phyloP scores from a whole-genome alignment of 2,113 vertebrate genomes.

The Carollia perspicillata region DNA sequence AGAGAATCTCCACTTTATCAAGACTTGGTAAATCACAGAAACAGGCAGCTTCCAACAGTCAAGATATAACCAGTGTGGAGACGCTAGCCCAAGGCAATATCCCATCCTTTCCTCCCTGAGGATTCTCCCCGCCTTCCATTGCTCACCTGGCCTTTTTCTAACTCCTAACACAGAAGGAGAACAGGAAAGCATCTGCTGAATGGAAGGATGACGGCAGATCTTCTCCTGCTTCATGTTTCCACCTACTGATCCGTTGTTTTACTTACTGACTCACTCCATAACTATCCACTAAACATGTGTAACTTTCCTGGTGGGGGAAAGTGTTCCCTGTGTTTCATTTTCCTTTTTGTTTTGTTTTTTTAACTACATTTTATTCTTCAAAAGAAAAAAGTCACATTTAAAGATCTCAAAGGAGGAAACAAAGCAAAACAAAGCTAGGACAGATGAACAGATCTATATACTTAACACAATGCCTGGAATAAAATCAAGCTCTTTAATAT shows the following conservation, averaged over 20 bases:
- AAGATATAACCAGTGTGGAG: neutral
- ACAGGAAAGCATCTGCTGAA: neutral
- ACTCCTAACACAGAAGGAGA: neutral
- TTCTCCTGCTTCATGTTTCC: neutral
- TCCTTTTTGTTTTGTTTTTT: neutral
- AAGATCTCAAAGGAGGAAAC: neutral
- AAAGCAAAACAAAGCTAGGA: neutral
- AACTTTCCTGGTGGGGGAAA: neutral
- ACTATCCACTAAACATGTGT: accelerated
- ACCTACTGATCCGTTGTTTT: neutral
- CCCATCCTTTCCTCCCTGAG: accelerated
- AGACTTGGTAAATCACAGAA: neutral
- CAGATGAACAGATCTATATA: neutral
- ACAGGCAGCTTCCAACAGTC: neutral
- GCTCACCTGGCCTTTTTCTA: neutral
- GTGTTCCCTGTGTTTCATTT: neutral
- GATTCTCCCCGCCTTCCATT: neutral
- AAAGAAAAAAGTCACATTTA: neutral
- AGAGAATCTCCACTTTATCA: neutral
- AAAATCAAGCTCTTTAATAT: neutral
- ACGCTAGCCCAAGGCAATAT: neutral
- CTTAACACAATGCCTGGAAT: neutral
- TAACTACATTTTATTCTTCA: neutral
- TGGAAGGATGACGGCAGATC: neutral
- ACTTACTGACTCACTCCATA: neutral